Percentiles rank a stretch among this genome's conserved stretches.
Conservation (phyloP, 1,140 invertebrate genomes). For the Dryas iulia region DNA sequence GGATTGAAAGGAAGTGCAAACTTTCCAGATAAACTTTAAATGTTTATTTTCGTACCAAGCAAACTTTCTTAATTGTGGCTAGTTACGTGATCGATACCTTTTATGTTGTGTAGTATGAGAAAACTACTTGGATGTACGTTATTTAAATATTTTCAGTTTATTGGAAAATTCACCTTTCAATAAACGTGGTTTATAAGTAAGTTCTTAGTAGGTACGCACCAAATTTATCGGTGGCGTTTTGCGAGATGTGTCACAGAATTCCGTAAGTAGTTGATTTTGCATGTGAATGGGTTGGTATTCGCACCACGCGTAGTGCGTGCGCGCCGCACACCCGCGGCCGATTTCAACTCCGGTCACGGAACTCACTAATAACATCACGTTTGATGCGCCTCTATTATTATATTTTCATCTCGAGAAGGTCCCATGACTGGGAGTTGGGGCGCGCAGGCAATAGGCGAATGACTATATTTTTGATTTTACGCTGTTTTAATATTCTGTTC, state of each 20-base stretch:
- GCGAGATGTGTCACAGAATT: slow-evolving; percentile 44
- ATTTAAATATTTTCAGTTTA: not conserved
- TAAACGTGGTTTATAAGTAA: not conserved
- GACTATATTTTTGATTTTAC: slow-evolving; percentile 53
- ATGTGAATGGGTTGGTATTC: slow-evolving; percentile 66
- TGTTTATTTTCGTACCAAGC: slow-evolving; percentile 12
- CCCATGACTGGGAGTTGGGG: slow-evolving; percentile 64
- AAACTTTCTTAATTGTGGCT: slow-evolving; percentile 1
- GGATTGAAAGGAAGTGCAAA: slow-evolving; percentile 27
- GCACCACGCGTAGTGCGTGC: slow-evolving; percentile 63
- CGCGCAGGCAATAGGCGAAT: slow-evolving; percentile 53
- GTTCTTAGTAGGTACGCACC: not conserved
- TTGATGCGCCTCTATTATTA: slow-evolving; percentile 79
- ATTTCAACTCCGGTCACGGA: slow-evolving; percentile 70
- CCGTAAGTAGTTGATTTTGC: slow-evolving; percentile 62
- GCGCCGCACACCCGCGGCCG: slow-evolving; percentile 51
- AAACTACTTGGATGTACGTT: not conserved
- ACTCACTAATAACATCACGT: slow-evolving; percentile 77
- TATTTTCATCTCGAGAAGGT: slow-evolving; percentile 76
- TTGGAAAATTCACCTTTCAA: not conserved
- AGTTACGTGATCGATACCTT: slow-evolving; percentile 10
- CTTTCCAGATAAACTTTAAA: slow-evolving; percentile 23
- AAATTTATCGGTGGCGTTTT: slow-evolving; percentile 5
- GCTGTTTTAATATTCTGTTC: not conserved
- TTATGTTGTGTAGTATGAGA: not conserved